These are phyloP conservation scores for Pogoniulus pusillus DNA, from an alignment of 2,797 vertebrate genomes.

Conservation along the genomic window DNA sequence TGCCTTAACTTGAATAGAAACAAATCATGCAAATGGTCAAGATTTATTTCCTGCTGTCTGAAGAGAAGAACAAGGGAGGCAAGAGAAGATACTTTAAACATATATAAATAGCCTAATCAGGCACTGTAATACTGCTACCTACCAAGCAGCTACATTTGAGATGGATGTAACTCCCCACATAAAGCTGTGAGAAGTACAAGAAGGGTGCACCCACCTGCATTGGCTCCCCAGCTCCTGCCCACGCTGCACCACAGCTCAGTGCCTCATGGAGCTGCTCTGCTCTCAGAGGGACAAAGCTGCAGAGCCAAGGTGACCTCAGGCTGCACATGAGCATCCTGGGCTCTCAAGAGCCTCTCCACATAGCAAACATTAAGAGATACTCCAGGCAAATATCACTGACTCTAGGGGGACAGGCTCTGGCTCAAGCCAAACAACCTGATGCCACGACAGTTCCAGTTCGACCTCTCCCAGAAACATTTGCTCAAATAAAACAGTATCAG, in stretches of 20 bases:
- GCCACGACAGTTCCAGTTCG: neutral
- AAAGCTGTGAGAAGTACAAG: neutral
- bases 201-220: neutral
- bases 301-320: fast-evolving
- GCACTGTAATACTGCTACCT: neutral
- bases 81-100: neutral
- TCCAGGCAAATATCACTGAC: fast-evolving
- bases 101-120: neutral
- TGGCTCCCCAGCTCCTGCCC: neutral
- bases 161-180: neutral
- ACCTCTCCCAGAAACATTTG: neutral
- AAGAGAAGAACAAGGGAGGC: neutral
- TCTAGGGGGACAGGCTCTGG: fast-evolving
- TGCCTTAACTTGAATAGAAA: neutral
- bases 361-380: fast-evolving
- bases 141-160: neutral
- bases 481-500: neutral
- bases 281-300: neutral
- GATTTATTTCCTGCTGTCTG: neutral
- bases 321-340: fast-evolving
- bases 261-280: fast-evolving
- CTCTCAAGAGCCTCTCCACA: fast-evolving
- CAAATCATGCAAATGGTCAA: neutral
- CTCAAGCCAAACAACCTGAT: neutral
- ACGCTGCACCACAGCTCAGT: too few relatives aligned